Conservation (phyloP, 2,113 vertebrate species). For the Oryzias celebensis region DNA sequence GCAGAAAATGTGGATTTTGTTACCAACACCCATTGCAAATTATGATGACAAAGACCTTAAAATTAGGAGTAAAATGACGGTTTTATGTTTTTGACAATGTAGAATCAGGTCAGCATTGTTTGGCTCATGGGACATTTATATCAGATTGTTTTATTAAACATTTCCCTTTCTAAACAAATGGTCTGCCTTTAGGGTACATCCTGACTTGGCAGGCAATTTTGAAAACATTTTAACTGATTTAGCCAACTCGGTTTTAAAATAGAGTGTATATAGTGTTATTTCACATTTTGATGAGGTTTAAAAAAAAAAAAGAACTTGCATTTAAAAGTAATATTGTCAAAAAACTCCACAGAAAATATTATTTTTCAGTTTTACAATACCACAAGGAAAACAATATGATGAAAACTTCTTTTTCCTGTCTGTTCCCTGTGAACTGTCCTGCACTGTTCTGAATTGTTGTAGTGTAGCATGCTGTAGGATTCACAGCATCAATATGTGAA, state of each 20-base stretch:
- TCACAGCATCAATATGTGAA: conserved; percentile 43
- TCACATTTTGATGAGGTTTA: neutral
- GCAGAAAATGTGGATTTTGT: conserved; percentile 37
- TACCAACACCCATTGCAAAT: conserved; percentile 31
- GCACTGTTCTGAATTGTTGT: conserved; percentile 28
- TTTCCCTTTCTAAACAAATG: neutral
- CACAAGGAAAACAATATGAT: conserved; percentile 15
- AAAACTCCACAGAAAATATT: conserved; percentile 27
- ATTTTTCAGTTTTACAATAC: neutral
- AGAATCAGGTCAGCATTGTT: conserved; percentile 7
- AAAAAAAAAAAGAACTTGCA: neutral
- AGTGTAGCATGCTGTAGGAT: conserved; percentile 54
- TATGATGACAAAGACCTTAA: conserved; percentile 2
- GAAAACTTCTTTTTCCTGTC: conserved; percentile 7
- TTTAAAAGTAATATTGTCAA: conserved; percentile 1
- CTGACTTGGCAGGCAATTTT: no score
- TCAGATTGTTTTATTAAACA: neutral
- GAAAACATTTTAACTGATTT: no score
- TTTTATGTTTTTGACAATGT: conserved; percentile 12
- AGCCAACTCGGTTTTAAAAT: neutral
- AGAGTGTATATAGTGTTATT: neutral
- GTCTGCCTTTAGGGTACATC: neutral
- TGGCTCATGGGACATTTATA: no score
- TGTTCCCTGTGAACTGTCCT: conserved; percentile 25
- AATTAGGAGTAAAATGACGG: neutral